These are phyloP conservation scores for Drosophila suzukii DNA, from an alignment of 1,140 invertebrate species.

Conservation along the genomic window DNA sequence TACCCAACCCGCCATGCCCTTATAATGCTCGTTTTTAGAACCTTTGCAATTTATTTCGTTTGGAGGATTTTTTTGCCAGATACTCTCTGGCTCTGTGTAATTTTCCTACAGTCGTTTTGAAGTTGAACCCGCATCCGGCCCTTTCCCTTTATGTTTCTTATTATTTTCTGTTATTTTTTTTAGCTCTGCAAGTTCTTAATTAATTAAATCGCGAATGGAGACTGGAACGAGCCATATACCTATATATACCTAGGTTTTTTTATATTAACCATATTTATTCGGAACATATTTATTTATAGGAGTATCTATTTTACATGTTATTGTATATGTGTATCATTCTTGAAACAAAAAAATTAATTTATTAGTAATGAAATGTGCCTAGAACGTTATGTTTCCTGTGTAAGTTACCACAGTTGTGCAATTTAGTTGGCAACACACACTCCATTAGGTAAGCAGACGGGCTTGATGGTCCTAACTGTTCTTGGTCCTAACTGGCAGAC, in stretches of 20 bases:
- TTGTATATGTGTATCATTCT: background rate
- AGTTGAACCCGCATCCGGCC: conserved; percentile 33
- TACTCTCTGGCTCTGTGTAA: conserved; percentile 24
- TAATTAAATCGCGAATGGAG: conserved; percentile 45
- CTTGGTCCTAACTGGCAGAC: conserved; percentile 31
- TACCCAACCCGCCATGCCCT: conserved; percentile 38
- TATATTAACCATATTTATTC: too few species aligned
- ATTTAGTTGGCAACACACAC: conserved; percentile 21
- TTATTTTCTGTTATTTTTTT: conserved; percentile 15
- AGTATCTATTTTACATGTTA: too few species aligned
- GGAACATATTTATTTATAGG: too few species aligned
- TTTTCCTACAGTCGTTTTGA: conserved; percentile 34
- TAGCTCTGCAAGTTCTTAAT: conserved; percentile 39
- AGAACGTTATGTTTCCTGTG: too few species aligned
- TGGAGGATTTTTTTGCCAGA: conserved; percentile 31
- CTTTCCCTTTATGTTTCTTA: conserved; percentile 12
- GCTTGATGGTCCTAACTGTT: background rate
- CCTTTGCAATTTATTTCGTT: conserved; percentile 52
- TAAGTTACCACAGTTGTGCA: background rate
- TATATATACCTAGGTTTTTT: too few species aligned
- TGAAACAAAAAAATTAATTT: background rate
- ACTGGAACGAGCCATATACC: background rate
- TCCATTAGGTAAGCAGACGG: conserved; percentile 43
- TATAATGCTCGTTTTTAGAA: conserved; percentile 21
- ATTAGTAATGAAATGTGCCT: background rate